Percentiles rank a stretch among this genome's conserved stretches.
phyloP scores from a whole-genome alignment of 1,140 invertebrate genomes.

The Scaptomyza montana region DNA sequence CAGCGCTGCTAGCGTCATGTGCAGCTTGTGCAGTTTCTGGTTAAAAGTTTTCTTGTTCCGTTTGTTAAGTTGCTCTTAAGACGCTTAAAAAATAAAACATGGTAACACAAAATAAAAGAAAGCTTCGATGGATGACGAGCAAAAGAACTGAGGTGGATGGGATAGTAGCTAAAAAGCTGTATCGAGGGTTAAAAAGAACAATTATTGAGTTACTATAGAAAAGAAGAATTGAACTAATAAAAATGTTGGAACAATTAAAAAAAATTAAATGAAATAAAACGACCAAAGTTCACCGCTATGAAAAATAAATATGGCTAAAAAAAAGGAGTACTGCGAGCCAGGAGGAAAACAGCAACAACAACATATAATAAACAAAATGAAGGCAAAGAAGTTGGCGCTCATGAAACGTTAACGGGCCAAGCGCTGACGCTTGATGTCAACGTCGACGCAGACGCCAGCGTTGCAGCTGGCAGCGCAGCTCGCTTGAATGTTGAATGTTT shows the following conservation, averaged over 20 bases:
- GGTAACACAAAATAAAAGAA: background rate
- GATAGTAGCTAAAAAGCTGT: background rate
- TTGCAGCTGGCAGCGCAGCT: conserved; percentile 30
- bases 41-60: conserved; percentile 26
- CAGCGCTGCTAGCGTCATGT: conserved; percentile 40
- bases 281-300: conserved; percentile 21
- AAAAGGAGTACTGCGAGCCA: conserved; percentile 3
- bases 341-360: conserved; percentile 21
- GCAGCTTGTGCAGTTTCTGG: conserved; percentile 11
- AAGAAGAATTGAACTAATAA: too few species aligned
- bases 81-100: conserved; percentile 49
- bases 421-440: conserved; percentile 31
- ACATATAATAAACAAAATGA: conserved; percentile 78
- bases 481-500: conserved; percentile 61
- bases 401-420: conserved; percentile 70
- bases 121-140: background rate
- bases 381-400: conserved; percentile 79
- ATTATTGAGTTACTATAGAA: conserved; percentile 1
- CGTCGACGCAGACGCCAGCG: conserved; percentile 23
- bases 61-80: conserved; percentile 50
- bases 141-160: background rate
- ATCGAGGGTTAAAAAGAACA: background rate
- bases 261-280: too few species aligned
- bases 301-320: conserved; percentile 43
- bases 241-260: background rate